A percentile compares a stretch with the other conserved stretches of the same genome.
These are phyloP conservation scores for Cataglyphis hispanica DNA, from an alignment of 1,140 invertebrate species.

Conservation along the genomic window DNA sequence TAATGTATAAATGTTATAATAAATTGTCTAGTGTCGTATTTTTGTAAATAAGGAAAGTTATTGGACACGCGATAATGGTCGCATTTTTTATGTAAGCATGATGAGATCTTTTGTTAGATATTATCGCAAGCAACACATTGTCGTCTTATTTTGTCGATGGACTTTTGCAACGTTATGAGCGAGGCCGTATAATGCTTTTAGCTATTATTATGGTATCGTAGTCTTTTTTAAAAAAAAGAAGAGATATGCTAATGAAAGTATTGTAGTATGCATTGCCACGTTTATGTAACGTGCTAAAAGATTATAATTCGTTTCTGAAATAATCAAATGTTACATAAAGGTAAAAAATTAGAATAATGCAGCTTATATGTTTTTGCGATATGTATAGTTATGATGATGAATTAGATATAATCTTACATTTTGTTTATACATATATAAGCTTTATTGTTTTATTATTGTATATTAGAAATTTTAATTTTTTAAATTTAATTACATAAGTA, in stretches of 20 bases:
- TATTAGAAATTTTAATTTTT: no score
- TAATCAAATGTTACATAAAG: background rate
- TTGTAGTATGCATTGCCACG: constrained; percentile 1
- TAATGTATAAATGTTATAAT: background rate
- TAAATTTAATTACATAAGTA: background rate
- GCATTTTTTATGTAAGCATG: constrained; percentile 27
- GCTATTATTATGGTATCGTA: constrained; percentile 32
- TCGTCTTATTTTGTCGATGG: constrained; percentile 42
- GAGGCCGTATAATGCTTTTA: constrained; percentile 26
- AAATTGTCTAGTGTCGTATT: background rate
- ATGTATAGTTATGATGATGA: constrained; percentile 2
- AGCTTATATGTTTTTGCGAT: background rate
- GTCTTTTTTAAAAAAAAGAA: constrained; percentile 9
- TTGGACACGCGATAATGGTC: constrained; percentile 23
- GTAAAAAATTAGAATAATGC: background rate
- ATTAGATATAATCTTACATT: background rate
- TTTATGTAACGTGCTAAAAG: constrained; percentile 20
- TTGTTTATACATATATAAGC: no score
- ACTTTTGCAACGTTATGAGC: constrained; percentile 17
- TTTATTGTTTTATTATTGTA: no score
- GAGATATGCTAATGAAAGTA: constrained; percentile 42
- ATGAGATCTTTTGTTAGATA: constrained; percentile 39
- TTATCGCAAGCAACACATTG: constrained; percentile 37
- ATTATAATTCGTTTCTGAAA: constrained; percentile 13
- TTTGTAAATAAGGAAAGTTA: constrained; percentile 27